These are phyloP conservation scores for Stratiomys singularior DNA, from an alignment of 2,888 invertebrate species.

Conservation along the genomic window DNA sequence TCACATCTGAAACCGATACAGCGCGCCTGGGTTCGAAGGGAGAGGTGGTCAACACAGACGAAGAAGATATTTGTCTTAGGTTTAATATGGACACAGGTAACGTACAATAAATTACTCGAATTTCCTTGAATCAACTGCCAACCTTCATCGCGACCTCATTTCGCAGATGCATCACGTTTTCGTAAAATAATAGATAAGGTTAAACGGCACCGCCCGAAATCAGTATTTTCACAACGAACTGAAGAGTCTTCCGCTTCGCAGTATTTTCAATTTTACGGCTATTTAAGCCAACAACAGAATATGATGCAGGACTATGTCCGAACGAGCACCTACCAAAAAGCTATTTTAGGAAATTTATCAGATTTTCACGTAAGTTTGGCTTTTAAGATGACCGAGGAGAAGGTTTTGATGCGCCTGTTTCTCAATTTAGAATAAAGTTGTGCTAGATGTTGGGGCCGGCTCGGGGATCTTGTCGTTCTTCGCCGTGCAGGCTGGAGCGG, in stretches of 20 bases:
- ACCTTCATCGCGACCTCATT: background rate
- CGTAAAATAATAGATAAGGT: conserved; percentile 64
- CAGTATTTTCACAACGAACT: conserved; percentile 94
- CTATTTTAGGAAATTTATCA: conserved; percentile 90
- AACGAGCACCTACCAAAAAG: conserved; percentile 97
- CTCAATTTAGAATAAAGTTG: conserved; percentile 77
- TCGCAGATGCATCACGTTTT: conserved; percentile 61
- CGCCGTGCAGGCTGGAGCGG: conserved; percentile 96
- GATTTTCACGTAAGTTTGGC: conserved; percentile 77
- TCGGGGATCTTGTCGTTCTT: conserved; percentile 99
- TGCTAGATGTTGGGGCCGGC: conserved; percentile 98
- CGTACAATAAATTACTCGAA: background rate
- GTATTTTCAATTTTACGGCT: conserved; percentile 99
- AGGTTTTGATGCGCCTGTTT: background rate
- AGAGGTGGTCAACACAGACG: conserved; percentile 62
- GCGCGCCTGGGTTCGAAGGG: conserved; percentile 62
- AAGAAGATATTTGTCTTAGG: conserved; percentile 62
- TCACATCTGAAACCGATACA: conserved; percentile 62
- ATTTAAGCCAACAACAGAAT: conserved; percentile 98
- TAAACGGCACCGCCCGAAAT: conserved; percentile 67
- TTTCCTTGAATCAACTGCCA: background rate
- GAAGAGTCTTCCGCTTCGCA: conserved; percentile 98
- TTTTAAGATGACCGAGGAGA: background rate
- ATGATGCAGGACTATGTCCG: conserved; percentile 99
- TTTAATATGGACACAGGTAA: conserved; percentile 61